phyloP scores from a whole-genome alignment of 1,140 invertebrate genomes.

The Drosophila gunungcola region DNA sequence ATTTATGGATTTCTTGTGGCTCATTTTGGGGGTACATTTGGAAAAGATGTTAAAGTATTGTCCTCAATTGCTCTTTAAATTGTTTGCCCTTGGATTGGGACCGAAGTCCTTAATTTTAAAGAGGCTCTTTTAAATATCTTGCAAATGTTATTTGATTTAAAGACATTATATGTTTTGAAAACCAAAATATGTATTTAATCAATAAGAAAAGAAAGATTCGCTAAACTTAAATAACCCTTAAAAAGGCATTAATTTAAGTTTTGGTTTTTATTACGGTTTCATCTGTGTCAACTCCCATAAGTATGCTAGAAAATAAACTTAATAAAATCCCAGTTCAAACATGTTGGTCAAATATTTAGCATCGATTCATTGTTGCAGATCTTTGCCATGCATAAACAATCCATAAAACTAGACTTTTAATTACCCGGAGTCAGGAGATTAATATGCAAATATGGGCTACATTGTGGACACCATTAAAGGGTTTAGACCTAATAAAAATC shows the following conservation, averaged over 20 bases:
- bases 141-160: background rate
- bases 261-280: background rate
- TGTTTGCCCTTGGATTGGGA: background rate
- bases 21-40: slow-evolving; percentile 26
- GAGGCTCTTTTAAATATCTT: too few species aligned
- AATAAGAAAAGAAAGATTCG: background rate
- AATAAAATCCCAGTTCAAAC: background rate
- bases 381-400: slow-evolving; percentile 23
- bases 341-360: slow-evolving; percentile 12
- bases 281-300: background rate
- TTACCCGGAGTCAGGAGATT: slow-evolving; percentile 42
- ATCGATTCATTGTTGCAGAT: background rate
- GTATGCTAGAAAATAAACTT: background rate
- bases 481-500: slow-evolving; percentile 39
- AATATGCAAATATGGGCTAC: slow-evolving; percentile 44
- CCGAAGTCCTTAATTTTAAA: background rate
- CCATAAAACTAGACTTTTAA: slow-evolving; percentile 59
- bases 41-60: slow-evolving; percentile 17
- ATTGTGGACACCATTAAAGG: slow-evolving; percentile 48
- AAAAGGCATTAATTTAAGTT: background rate
- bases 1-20: slow-evolving; percentile 49
- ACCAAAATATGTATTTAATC: too few species aligned
- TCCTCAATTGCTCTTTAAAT: slow-evolving; percentile 3
- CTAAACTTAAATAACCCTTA: background rate
- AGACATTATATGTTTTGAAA: background rate